phyloP scores from a whole-genome alignment of 2,888 invertebrate species.

The Blastobasis lacticolella region DNA sequence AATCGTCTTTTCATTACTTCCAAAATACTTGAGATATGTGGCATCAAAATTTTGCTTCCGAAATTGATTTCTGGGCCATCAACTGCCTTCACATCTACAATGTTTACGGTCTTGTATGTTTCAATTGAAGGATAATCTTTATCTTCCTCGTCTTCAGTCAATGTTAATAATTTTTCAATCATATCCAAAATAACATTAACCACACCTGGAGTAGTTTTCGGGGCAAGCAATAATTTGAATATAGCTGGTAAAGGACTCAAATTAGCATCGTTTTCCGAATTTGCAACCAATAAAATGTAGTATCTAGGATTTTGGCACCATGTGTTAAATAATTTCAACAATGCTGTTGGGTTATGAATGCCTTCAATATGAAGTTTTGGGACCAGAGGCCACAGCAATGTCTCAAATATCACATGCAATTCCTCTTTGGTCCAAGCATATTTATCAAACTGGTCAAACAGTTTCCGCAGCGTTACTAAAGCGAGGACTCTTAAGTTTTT shows the following conservation, averaged over 20 bases:
- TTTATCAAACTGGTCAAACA: conserved; percentile 86
- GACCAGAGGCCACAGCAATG: conserved; percentile 87
- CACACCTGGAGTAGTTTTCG: conserved; percentile 79
- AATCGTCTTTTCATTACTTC: conserved; percentile 80
- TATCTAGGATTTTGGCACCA: conserved; percentile 90
- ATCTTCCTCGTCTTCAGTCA: conserved; percentile 75
- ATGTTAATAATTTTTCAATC: conserved; percentile 81
- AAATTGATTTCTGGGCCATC: conserved; percentile 71
- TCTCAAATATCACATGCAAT: conserved; percentile 82
- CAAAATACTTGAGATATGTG: conserved; percentile 82
- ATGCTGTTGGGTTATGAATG: conserved; percentile 86
- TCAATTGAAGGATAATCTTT: conserved; percentile 50
- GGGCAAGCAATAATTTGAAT: conserved; percentile 80
- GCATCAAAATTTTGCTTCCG: conserved; percentile 82
- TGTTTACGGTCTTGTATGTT: conserved; percentile 43
- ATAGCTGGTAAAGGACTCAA: conserved; percentile 78
- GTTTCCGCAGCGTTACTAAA: conserved; percentile 77
- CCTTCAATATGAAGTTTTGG: conserved; percentile 85
- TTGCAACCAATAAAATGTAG: conserved; percentile 80
- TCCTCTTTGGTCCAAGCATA: conserved; percentile 82
- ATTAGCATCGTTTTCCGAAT: conserved; percentile 50
- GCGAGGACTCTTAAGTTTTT: conserved; percentile 78
- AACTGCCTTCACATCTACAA: conserved; percentile 20
- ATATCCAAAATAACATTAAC: conserved; percentile 81
- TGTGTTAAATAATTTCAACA: conserved; percentile 83